Conservation (phyloP, 1,140 invertebrate genomes). For the Conopomorpha cramerella region DNA sequence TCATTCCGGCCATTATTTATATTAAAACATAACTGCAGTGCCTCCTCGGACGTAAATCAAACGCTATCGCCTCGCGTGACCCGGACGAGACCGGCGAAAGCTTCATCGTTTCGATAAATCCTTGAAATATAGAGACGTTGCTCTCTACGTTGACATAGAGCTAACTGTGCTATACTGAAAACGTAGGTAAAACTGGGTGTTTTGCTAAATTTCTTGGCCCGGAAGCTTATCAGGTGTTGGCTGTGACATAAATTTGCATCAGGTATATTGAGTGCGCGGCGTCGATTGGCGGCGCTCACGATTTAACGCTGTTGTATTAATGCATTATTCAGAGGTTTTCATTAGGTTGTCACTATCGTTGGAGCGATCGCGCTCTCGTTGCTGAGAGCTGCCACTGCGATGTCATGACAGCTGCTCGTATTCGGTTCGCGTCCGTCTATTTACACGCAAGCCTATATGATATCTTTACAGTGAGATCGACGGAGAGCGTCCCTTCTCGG, state of each 20-base stretch:
- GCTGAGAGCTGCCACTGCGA: conserved; percentile 56
- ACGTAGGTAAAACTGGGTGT: too few relatives aligned
- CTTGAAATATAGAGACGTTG: conserved; percentile 16
- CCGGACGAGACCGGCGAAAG: conserved; percentile 1
- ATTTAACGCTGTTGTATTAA: conserved; percentile 59
- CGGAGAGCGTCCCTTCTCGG: too few relatives aligned
- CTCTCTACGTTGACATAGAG: too few relatives aligned
- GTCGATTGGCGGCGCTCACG: conserved; percentile 51
- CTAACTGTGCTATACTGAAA: too few relatives aligned
- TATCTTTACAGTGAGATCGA: too few relatives aligned
- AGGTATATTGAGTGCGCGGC: conserved; percentile 41
- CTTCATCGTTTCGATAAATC: conserved; percentile 13
- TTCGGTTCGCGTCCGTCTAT: conserved; percentile 21
- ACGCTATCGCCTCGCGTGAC: conserved; percentile 5
- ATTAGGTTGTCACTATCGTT: conserved; percentile 52
- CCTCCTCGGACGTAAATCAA: conserved; percentile 5
- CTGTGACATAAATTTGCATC: conserved; percentile 53
- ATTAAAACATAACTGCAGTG: conserved; percentile 3
- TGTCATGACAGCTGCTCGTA: conserved; percentile 54
- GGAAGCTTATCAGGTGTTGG: conserved; percentile 41
- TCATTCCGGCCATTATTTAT: conserved; percentile 9
- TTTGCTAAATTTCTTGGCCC: too few relatives aligned
- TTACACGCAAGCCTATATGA: conserved; percentile 23
- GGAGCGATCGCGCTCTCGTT: conserved; percentile 51
- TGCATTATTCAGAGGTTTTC: conserved; percentile 59